Percentiles rank a stretch among this genome's conserved stretches.
Evolutionary conservation across 2,113 vertebrate genomes (phyloP).

Genomic region (Heterotilapia buettikoferi): DNA sequence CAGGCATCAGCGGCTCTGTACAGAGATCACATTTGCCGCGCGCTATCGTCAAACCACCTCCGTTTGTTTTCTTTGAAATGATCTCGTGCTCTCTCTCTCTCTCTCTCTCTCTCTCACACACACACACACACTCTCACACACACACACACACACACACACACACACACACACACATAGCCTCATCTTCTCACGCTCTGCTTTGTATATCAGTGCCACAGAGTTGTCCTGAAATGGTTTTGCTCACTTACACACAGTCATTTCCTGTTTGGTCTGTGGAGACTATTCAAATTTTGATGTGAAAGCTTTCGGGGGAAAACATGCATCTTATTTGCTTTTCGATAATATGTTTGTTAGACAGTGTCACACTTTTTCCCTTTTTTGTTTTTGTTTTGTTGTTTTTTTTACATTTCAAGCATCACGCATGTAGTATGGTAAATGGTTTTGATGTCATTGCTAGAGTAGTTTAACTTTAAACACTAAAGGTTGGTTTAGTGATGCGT

Average conservation of each 20-base stretch:
- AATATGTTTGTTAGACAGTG: not conserved
- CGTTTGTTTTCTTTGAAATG: not conserved
- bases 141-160: not conserved
- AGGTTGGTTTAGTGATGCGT: not conserved
- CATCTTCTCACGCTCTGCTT: fast-evolving
- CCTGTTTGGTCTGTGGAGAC: not conserved
- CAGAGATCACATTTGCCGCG: not conserved
- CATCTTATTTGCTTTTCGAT: not conserved
- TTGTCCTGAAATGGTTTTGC: not conserved
- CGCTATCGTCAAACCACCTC: not conserved
- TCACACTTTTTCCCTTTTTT: not conserved
- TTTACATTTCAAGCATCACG: not conserved
- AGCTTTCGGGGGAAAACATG: not conserved
- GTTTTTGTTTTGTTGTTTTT: not conserved
- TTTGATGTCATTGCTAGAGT: not conserved
- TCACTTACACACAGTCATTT: not conserved
- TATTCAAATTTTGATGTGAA: not conserved
- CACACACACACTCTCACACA: too few relatives aligned
- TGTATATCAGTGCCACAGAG: not conserved
- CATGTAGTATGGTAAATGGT: not conserved
- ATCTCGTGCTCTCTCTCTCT: not conserved
- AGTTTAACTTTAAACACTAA: not conserved
- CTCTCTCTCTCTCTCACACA: fast-evolving
- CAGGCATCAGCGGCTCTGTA: not conserved
- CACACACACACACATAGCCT: not conserved